Conservation (phyloP, 1,140 invertebrate genomes). For the Eurosta solidaginis region DNA sequence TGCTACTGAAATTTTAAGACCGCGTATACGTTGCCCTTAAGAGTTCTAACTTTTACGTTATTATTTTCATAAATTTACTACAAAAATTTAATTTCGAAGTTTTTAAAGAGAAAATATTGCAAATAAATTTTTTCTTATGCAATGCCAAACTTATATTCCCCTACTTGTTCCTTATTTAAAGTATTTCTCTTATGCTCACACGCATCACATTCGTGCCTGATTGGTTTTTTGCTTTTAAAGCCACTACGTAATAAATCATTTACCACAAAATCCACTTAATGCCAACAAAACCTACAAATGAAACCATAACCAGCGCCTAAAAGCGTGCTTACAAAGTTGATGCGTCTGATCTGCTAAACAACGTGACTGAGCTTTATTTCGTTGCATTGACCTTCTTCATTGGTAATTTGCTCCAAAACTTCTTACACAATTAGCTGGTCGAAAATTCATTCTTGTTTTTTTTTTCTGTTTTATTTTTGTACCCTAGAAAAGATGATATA, state of each 20-base stretch:
- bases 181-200: too few relatives aligned
- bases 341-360: not conserved
- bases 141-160: not conserved
- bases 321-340: not conserved
- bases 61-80: too few relatives aligned
- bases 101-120: too few relatives aligned
- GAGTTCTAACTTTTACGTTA: too few relatives aligned
- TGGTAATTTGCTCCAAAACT: not conserved
- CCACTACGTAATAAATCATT: conserved; percentile 17
- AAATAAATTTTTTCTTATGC: too few relatives aligned
- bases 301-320: not conserved
- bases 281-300: conserved; percentile 1
- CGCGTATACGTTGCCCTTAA: too few relatives aligned
- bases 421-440: not conserved
- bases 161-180: not conserved
- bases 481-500: not conserved
- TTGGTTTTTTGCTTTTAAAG: not conserved
- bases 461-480: not conserved
- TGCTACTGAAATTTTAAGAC: too few relatives aligned
- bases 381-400: not conserved
- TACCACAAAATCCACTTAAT: not conserved
- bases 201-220: too few relatives aligned
- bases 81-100: too few relatives aligned
- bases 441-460: conserved; percentile 24
- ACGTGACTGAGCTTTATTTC: not conserved